Evolutionary conservation across 2,113 vertebrate genomes (phyloP), one percentile per base, ranked within the genome.

Genomic region (Pelvicachromis taeniatus): DNA sequence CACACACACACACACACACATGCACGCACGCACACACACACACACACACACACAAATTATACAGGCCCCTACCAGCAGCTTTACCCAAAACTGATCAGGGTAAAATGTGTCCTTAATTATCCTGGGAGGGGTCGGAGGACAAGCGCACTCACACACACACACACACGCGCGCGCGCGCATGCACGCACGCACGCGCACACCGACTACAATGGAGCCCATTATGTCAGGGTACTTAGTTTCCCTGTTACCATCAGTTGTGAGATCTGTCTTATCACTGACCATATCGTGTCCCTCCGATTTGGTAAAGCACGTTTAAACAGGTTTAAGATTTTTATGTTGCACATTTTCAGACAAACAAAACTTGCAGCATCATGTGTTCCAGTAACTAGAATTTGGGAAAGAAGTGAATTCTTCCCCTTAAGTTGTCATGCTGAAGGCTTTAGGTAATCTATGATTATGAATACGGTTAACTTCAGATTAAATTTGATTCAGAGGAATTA

Each of bases 61-160:
- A 82, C 73, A 83, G 19, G 77, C 38, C 38, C 53, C 84, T 84
- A 77, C 73, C 92, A 78, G 82, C 84, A 75, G 75, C 68, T 79
- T 54, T 84, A 84, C 52, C 61, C 26, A 87, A 84, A 88, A 86
- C 77, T 82, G 84, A 90, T 82, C 54, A 48, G 84, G 82, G 83
- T 87, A 92, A 92, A 94, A 95, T 91, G 87, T 95, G 95, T 94
- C 93, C 90, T 91, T 94, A 94, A 95, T 95, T 92, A 95, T 94
- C 88, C 89, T 87, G 80, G 38, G 70, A 93, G 87, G 87, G 93
- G 92, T 91, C 83, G 89, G 45, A 91, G 88, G 83, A 87, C 80
- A 91, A 87, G 50, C 75, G 31, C 79, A 56, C 61, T 38, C 83
- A n/a, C 70, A 42, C 52, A 61, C 56, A 59, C 80, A 61, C 77